These are phyloP conservation scores for Epirrhoe tristata DNA, from an alignment of 2,888 invertebrate genomes.

Conservation along the genomic window DNA sequence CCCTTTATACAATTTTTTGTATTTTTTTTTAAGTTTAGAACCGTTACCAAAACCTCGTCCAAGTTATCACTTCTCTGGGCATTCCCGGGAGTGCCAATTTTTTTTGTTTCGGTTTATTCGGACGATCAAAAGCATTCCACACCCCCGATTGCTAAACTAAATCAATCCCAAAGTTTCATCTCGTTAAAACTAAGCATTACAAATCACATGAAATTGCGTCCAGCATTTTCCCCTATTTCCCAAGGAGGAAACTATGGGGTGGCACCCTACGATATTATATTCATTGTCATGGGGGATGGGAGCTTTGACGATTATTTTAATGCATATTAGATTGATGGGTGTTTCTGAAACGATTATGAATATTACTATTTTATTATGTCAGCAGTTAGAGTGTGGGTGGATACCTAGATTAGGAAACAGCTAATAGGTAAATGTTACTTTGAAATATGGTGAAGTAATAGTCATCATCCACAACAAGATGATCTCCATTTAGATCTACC, in stretches of 20 bases:
- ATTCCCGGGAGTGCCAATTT: too few relatives aligned
- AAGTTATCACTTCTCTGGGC: too few relatives aligned
- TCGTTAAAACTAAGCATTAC: slow-evolving; percentile 36
- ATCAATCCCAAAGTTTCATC: slow-evolving; percentile 16
- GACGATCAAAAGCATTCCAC: background rate
- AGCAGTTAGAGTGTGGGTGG: slow-evolving; percentile 7
- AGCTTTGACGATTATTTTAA: slow-evolving; percentile 60
- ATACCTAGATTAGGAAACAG: background rate
- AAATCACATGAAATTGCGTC: slow-evolving; percentile 35
- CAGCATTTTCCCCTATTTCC: slow-evolving; percentile 26
- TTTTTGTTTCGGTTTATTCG: too few relatives aligned
- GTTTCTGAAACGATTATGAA: slow-evolving; percentile 25
- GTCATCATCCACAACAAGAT: too few relatives aligned
- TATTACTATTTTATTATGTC: slow-evolving; percentile 31
- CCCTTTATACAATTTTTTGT: too few relatives aligned
- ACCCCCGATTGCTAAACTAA: background rate
- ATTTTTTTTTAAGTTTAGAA: too few relatives aligned
- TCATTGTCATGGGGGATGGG: slow-evolving; percentile 40
- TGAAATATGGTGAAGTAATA: too few relatives aligned
- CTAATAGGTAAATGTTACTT: too few relatives aligned
- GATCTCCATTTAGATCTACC: too few relatives aligned
- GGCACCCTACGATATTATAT: slow-evolving; percentile 34
- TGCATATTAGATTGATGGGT: slow-evolving; percentile 58
- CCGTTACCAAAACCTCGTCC: too few relatives aligned
- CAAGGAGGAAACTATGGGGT: slow-evolving; percentile 30